Percentiles rank a stretch among this genome's conserved stretches.
Evolutionary conservation across 2,888 invertebrate genomes (phyloP).

Genomic region (Philaethria dido): DNA sequence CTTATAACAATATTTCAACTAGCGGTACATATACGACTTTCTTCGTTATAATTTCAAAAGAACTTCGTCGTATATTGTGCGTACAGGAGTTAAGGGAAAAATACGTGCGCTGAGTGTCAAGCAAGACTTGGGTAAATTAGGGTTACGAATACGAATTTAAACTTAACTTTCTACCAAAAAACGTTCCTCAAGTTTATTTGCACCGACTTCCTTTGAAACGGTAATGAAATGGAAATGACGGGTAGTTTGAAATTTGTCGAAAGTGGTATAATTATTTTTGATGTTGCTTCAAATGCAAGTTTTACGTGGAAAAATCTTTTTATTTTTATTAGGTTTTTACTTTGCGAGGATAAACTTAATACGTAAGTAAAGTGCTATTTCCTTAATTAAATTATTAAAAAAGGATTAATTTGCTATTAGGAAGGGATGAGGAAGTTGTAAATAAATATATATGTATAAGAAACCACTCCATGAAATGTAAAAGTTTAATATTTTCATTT

Average conservation of each 20-base stretch:
- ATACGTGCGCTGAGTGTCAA: constrained; percentile 54
- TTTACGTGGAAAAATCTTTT: not conserved
- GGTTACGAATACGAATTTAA: constrained; percentile 47
- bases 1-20: constrained; percentile 45
- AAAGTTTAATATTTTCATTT: too few relatives aligned
- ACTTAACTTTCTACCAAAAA: constrained; percentile 41
- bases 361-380: too few relatives aligned
- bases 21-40: constrained; percentile 43
- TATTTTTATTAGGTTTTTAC: not conserved
- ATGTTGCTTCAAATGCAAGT: not conserved
- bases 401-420: too few relatives aligned
- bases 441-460: too few relatives aligned
- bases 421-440: too few relatives aligned
- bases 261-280: constrained; percentile 14
- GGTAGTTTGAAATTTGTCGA: not conserved
- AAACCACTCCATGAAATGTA: too few relatives aligned
- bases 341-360: too few relatives aligned
- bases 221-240: constrained; percentile 25
- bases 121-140: constrained; percentile 52
- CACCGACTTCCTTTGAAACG: constrained; percentile 4
- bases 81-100: constrained; percentile 52
- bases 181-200: constrained; percentile 21
- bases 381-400: too few relatives aligned
- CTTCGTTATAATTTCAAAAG: constrained; percentile 51
- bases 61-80: constrained; percentile 50